Base-by-base conservation (phyloP, 2,113 vertebrate species). In the Micromys minutus region DNA sequence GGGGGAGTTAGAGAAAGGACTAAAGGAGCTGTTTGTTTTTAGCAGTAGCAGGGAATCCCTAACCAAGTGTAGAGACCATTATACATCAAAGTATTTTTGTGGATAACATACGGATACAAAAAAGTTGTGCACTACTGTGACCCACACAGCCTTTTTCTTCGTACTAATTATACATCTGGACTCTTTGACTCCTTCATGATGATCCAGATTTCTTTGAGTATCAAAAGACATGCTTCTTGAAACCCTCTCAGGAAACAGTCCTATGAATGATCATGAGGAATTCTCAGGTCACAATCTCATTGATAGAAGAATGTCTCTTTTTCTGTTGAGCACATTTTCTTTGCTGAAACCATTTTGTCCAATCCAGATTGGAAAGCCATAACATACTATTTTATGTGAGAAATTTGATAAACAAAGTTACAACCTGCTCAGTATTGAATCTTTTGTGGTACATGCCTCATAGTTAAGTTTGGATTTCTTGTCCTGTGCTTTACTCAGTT, bases 401-500 rank as follows among this genome's bases (percentile, higher is more conserved):
- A 89, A 89, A 89, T 94, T 93, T 95, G 89, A 89, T 95, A 87
- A 87, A 71, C 75, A 83, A 3, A 71, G 55, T 87, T 84, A 4
- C 15, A 79, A 79, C 81, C 29, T n/a, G 15, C 71, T 96, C 29
- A 71, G 67, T 52, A 67, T 84, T 65, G 55, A 52, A 22, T 89
- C 89, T 94, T 95, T 47, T 61, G 10, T 57, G 69, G 81, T 84
- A 77, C 13, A 63, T 89, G 61, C 12, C 52, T 81, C 31, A 36
- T 21, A 67, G 36, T 47, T 92, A 86, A 90, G 72, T 88, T 77
- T 36, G 34, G 3, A 67, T 71, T 10, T 55, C 7, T 88, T 86
- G 17, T 5, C 77, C 52, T 10, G 19, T 1, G 42, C 16, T 94
- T 94, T 80, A 55, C 5, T 77, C 55, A 19, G 0, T 52, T 24